Conservation (phyloP, 2,888 invertebrate species). For the Himalopsyche japonica region DNA sequence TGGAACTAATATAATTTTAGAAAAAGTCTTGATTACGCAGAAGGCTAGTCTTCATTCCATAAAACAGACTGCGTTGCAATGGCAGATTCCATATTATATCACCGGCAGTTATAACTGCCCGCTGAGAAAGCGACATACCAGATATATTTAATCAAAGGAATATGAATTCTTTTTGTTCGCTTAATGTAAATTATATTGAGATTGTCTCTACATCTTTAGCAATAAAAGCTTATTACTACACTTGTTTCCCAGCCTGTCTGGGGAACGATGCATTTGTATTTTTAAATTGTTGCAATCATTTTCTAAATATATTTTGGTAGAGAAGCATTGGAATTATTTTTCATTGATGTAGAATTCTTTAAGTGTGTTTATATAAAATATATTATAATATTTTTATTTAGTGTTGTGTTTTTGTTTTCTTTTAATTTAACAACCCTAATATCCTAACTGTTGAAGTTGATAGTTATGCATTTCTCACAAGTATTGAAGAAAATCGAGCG, state of each 20-base stretch:
- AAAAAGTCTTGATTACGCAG: not conserved
- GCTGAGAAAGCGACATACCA: not conserved
- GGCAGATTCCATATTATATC: not conserved
- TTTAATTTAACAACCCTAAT: slow-evolving; percentile 11
- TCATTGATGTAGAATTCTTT: slow-evolving; percentile 45
- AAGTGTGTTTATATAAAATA: slow-evolving; percentile 63
- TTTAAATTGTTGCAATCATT: slow-evolving; percentile 32
- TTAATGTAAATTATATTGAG: not conserved
- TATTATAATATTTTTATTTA: slow-evolving; percentile 62
- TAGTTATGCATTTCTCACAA: not conserved
- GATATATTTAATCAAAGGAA: not conserved
- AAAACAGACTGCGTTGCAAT: not conserved
- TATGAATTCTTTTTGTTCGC: not conserved
- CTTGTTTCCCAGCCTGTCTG: slow-evolving; percentile 13
- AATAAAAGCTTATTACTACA: slow-evolving; percentile 34
- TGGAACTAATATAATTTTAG: not conserved
- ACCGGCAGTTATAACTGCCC: not conserved
- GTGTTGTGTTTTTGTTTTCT: slow-evolving; percentile 51
- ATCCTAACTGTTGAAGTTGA: not conserved
- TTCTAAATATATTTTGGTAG: slow-evolving; percentile 36
- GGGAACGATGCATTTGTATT: slow-evolving; percentile 22
- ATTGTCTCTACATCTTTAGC: slow-evolving; percentile 16
- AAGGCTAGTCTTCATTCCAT: not conserved
- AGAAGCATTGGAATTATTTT: slow-evolving; percentile 34
- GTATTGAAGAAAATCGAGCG: too few relatives aligned